phyloP scores from a whole-genome alignment of 2,888 invertebrate genomes.

The Epinotia nisella region DNA sequence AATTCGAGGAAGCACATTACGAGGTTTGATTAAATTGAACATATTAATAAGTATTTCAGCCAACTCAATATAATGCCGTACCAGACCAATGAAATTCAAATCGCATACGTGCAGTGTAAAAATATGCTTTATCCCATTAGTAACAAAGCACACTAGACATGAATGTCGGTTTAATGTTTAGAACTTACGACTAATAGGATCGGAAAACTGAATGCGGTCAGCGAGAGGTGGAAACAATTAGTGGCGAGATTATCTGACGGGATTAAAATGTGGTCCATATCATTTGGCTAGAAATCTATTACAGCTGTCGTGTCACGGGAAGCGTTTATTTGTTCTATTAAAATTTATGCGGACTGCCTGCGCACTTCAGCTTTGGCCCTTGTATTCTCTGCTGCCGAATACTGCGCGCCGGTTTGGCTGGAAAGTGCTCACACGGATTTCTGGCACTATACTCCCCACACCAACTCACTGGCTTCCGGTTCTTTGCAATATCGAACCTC shows the following conservation, averaged over 20 bases:
- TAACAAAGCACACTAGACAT: not conserved
- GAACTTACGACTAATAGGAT: not conserved
- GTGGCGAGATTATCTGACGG: slow-evolving; percentile 11
- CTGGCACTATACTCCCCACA: no score
- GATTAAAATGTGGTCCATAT: slow-evolving; percentile 21
- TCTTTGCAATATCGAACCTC: no score
- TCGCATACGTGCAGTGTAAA: slow-evolving; percentile 13
- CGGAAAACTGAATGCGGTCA: not conserved
- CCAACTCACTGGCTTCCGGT: no score
- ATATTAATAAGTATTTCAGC: not conserved
- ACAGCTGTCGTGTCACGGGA: not conserved
- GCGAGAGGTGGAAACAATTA: slow-evolving; percentile 35
- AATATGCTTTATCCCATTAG: not conserved
- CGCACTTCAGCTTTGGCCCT: no score
- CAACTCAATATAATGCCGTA: not conserved
- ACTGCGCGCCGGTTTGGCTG: no score
- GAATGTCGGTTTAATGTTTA: not conserved
- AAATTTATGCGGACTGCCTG: no score
- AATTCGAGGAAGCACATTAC: not conserved
- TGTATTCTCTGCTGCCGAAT: no score
- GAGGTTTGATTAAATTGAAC: not conserved
- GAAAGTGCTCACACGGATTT: no score
- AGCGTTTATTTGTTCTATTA: not conserved
- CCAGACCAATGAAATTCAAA: not conserved
- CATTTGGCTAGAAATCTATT: slow-evolving; percentile 4